Evolutionary conservation across 2,797 vertebrate species (phyloP).

Genomic region (Mus caroli): DNA sequence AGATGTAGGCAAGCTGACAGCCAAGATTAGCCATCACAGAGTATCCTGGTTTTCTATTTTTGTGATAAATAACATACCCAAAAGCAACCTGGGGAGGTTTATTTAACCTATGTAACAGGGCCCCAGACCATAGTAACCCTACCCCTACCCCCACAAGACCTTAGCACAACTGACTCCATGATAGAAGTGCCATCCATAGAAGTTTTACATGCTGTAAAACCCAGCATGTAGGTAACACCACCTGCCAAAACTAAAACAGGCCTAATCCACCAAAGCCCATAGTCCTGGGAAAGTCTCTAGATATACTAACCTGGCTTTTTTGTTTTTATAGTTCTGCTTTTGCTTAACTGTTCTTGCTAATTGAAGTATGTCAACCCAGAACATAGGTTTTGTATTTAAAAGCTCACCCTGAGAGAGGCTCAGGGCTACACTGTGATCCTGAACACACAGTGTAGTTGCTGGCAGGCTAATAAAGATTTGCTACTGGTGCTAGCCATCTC

Average conservation of each 20-base stretch:
- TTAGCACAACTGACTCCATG: neutral
- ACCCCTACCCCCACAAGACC: neutral
- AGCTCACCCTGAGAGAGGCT: neutral
- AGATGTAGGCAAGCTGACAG: neutral
- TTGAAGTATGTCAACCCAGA: neutral
- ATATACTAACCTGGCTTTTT: neutral
- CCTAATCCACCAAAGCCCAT: neutral
- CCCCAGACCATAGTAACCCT: neutral
- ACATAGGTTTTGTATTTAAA: neutral
- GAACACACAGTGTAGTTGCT: neutral
- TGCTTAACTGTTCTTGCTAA: neutral
- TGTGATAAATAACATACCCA: neutral
- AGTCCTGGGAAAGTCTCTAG: neutral
- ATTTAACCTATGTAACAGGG: neutral
- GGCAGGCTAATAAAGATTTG: neutral
- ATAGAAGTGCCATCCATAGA: neutral
- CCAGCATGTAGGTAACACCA: neutral
- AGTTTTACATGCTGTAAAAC: neutral
- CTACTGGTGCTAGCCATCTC: neutral
- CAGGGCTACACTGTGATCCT: neutral
- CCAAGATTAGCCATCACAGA: neutral
- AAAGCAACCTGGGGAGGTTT: neutral
- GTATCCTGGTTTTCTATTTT: neutral
- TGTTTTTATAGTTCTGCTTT: neutral
- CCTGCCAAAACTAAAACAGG: neutral